These are phyloP conservation scores for Apolygus lucorum DNA, from an alignment of 1,140 invertebrate species.

Conservation along the genomic window DNA sequence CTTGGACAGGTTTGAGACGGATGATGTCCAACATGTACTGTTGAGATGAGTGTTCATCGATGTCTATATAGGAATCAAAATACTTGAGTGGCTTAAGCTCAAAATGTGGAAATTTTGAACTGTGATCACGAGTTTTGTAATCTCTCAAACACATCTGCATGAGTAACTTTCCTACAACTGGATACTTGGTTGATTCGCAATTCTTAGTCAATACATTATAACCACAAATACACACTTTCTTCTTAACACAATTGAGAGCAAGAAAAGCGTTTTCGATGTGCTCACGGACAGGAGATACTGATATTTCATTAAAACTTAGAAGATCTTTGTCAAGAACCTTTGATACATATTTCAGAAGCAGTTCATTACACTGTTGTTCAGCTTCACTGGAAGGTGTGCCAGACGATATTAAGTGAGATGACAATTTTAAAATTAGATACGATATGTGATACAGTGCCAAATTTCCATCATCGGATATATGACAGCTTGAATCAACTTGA, in stretches of 20 bases:
- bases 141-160: not conserved
- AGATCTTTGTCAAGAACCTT: slow-evolving; percentile 26
- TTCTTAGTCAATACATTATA: slow-evolving; percentile 20
- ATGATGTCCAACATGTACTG: not conserved
- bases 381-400: slow-evolving; percentile 20
- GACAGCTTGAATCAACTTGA: slow-evolving; percentile 34
- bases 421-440: slow-evolving; percentile 34
- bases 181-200: not conserved
- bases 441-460: slow-evolving; percentile 32
- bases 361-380: slow-evolving; percentile 29
- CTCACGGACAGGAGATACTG: slow-evolving; percentile 16
- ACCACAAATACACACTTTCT: slow-evolving; percentile 22
- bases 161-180: slow-evolving; percentile 19
- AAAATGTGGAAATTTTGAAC: not conserved
- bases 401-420: slow-evolving; percentile 26
- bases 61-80: not conserved
- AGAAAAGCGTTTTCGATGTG: slow-evolving; percentile 29
- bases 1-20: slow-evolving; percentile 5
- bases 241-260: not conserved
- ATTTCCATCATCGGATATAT: slow-evolving; percentile 30
- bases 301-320: slow-evolving; percentile 18
- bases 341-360: slow-evolving; percentile 34
- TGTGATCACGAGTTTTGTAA: slow-evolving; percentile 7
- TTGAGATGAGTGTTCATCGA: not conserved
- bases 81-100: not conserved